Percentiles rank a stretch among this genome's conserved stretches.
These are phyloP conservation scores for Nothocercus nigrocapillus DNA, from an alignment of 2,113 vertebrate species.

Conservation along the genomic window DNA sequence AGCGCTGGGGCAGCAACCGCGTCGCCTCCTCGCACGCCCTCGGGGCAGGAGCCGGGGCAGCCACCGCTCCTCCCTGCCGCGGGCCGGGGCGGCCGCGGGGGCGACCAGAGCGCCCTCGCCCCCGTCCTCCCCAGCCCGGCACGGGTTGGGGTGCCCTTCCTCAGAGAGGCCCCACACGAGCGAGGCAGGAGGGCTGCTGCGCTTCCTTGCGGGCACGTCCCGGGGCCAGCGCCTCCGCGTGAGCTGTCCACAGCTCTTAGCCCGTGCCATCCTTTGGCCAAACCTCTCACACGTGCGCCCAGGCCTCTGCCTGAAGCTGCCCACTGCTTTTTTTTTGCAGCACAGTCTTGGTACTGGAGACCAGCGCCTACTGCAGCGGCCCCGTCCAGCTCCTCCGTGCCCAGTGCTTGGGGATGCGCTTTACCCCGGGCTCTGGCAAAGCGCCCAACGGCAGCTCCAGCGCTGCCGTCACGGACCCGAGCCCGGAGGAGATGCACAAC, in stretches of 20 bases:
- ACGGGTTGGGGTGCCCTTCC: not conserved
- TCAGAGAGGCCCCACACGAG: not conserved
- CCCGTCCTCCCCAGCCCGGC: not conserved
- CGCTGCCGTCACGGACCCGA: fast-evolving
- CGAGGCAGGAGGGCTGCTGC: not conserved
- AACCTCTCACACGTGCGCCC: fast-evolving
- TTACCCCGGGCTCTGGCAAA: not conserved
- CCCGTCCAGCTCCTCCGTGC: not conserved
- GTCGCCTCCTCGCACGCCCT: fast-evolving
- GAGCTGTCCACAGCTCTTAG: fast-evolving
- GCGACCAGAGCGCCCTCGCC: not conserved
- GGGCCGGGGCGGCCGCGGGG: fast-evolving
- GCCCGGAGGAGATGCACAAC: not conserved
- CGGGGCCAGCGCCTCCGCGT: not conserved
- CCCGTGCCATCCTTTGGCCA: not conserved
- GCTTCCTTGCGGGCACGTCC: not conserved
- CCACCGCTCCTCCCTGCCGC: fast-evolving
- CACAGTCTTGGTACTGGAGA: fast-evolving
- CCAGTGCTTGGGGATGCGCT: fast-evolving
- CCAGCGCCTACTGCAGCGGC: not conserved
- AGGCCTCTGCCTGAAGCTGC: not conserved
- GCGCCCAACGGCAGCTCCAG: fast-evolving
- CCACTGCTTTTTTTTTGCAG: not conserved
- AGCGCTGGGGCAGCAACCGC: not conserved
- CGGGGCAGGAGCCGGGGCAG: fast-evolving